A percentile compares a stretch with the other conserved stretches of the same genome.
Evolutionary conservation across 2,797 vertebrate species (phyloP).

Genomic region (Echiichthys vipera): DNA sequence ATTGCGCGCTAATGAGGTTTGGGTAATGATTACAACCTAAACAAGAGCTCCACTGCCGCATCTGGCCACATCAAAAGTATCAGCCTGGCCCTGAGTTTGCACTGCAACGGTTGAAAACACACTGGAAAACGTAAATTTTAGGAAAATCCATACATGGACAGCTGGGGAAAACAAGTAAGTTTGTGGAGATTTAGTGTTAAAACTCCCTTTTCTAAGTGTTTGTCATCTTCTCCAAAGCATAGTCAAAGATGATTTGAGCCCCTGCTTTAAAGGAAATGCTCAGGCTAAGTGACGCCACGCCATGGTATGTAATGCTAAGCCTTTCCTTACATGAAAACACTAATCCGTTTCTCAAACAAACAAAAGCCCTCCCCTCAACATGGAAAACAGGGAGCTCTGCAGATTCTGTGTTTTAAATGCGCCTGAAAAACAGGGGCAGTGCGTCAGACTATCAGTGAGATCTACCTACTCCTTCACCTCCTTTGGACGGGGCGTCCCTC

Average conservation of each 20-base stretch:
- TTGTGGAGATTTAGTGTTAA: conserved; percentile 39
- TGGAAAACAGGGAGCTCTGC: conserved; percentile 9
- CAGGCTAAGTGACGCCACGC: conserved; percentile 50
- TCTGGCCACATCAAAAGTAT: conserved; percentile 66
- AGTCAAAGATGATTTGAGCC: conserved; percentile 56
- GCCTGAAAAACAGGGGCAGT: conserved; percentile 38
- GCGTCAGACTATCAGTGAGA: conserved; percentile 55
- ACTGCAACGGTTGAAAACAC: conserved; percentile 20
- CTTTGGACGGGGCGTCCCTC: conserved; percentile 66
- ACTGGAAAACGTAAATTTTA: conserved; percentile 16
- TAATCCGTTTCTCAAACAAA: conserved; percentile 65
- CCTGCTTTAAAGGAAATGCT: conserved; percentile 59
- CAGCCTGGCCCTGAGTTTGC: conserved; percentile 21
- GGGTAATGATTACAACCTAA: conserved; percentile 69
- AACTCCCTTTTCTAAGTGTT: conserved; percentile 19
- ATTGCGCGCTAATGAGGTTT: conserved; percentile 73
- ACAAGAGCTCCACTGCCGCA: conserved; percentile 47
- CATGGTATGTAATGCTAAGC: conserved; percentile 49
- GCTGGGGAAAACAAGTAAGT: conserved; percentile 4
- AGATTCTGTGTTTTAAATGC: conserved; percentile 23
- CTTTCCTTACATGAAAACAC: conserved; percentile 60
- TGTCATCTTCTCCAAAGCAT: conserved; percentile 25
- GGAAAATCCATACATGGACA: conserved; percentile 5
- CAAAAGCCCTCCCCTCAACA: conserved; percentile 23
- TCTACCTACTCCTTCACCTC: conserved; percentile 66